Evolutionary conservation across 1,140 invertebrate genomes (phyloP), one percentile per base, ranked within the genome.

Genomic region (Lepidotrigona ventralis): DNA sequence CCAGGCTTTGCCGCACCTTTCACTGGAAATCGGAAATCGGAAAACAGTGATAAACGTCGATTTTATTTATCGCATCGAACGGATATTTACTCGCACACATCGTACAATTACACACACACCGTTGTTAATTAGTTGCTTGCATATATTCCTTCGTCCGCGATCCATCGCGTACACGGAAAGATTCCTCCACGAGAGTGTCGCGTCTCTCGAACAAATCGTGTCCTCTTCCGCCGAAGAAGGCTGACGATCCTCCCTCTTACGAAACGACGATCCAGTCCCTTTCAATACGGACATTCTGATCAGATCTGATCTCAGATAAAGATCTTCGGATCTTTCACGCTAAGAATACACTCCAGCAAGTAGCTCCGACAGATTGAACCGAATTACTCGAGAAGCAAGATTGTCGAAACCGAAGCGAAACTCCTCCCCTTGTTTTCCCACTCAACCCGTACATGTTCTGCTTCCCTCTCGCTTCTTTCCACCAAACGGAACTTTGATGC

Each of bases 1-100:
- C 98, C 98, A 29, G 98, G 96, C 90, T 96, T 96, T 1, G 98
- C 97, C 83, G 95, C 97, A 39, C 97, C 97, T 74, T 95, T 96
- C 0, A 96, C 96, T 97, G 90, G n/a, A n/a, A n/a, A n/a, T n/a
- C n/a, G n/a, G n/a, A 90, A 94, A 89, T 85, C 82, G 60, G 29
- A 17, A 23, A 76, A 69, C 29, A 23, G 9, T 8, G 8, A 23
- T 8, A 8, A 58, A 53, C 58, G 21, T 63, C 21, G 14, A n/a
- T 1, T 56, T 11, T 5, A 15, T 17, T 53, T n/a, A 6, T 69
- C 69, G 23, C 9, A 69, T 19, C 8, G 19, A 1, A 26, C 21
- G 0, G 17, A 12, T 46, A 46, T 46, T 46, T 69, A 69, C 1
- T 33, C 33, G 33, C 33, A n/a, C n/a, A n/a, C n/a, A n/a, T n/a